Base-by-base conservation (phyloP, 2,113 vertebrate genomes). In the Procavia capensis region DNA sequence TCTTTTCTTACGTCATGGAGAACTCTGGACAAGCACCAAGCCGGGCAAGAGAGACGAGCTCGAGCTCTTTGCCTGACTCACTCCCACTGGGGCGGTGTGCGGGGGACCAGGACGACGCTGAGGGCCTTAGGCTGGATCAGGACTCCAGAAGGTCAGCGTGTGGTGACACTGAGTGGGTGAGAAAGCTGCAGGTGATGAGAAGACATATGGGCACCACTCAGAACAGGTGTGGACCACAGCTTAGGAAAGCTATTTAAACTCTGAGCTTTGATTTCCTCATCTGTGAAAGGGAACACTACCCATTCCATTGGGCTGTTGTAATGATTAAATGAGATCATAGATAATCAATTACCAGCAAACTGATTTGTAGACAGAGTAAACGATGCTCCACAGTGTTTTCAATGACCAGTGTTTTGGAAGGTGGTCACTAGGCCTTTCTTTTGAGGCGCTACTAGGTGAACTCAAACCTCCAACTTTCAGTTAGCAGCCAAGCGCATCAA, bases 201-300 rank as follows among this genome's bases (percentile, higher is more conserved):
- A n/a, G 24, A 39, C 1, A 0, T 0, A 4, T 8, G 29, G 27
- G n/a, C 41, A 16, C 47, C 24, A 0, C 9, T 27, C 8, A 0
- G 29, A 68, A 13, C 45, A 3, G 39, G 25, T 34, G 24, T 41
- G 66, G 27, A n/a, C 25, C 68, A 36, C 31, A 81, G 84, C 5
- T 63, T 61, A 79, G 27, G 19, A 63, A 80, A 59, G 29, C 25
- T 14, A 31, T 20, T 45, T 70, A 29, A 92, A 92, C 5, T 19
- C 54, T 9, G 45, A 31, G 20, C 25, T 66, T 64, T 11, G 4
- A 68, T 43, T n/a, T 43, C 31, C 22, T 85, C n/a, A 9, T 76
- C 29, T 78, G 50, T 14, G 41, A 76, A 80, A 76, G 57, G 31
- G 57, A 41, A 13, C 16, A 31, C 16, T 29, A 61, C 22, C 0